These are phyloP conservation scores for Volucella inflata DNA, from an alignment of 2,888 invertebrate species.

Conservation along the genomic window DNA sequence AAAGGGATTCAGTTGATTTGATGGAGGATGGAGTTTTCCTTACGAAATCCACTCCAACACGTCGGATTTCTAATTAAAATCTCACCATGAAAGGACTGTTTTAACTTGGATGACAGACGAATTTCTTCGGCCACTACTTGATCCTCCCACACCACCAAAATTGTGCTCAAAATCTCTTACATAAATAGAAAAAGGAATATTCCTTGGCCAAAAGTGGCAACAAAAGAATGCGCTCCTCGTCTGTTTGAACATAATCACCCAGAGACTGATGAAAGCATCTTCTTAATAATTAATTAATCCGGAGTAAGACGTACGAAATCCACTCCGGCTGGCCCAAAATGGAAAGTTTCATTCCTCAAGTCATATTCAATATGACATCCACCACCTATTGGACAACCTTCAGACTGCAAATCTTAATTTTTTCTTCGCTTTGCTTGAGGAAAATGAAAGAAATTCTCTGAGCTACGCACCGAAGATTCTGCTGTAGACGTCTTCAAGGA, in stretches of 20 bases:
- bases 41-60: background rate
- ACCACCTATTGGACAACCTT: too few relatives aligned
- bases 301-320: constrained; percentile 20
- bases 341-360: constrained; percentile 43
- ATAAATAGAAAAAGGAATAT: constrained; percentile 4
- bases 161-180: too few relatives aligned
- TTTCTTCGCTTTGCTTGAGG: background rate
- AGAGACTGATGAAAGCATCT: constrained; percentile 63
- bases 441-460: constrained; percentile 26
- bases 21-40: background rate
- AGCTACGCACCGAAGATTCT: constrained; percentile 53
- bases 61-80: constrained; percentile 53
- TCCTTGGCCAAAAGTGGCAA: constrained; percentile 28
- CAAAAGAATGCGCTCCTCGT: constrained; percentile 55
- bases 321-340: constrained; percentile 36
- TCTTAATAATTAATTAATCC: constrained; percentile 73
- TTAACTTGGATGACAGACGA: constrained; percentile 39
- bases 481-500: constrained; percentile 61
- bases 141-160: constrained; percentile 14
- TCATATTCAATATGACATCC: constrained; percentile 28
- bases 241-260: constrained; percentile 39
- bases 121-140: background rate
- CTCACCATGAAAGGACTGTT: constrained; percentile 23
- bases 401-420: constrained; percentile 1
- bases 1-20: constrained; percentile 11